Conservation (phyloP, 2,797 vertebrate genomes). For the Myotis findleyi region DNA sequence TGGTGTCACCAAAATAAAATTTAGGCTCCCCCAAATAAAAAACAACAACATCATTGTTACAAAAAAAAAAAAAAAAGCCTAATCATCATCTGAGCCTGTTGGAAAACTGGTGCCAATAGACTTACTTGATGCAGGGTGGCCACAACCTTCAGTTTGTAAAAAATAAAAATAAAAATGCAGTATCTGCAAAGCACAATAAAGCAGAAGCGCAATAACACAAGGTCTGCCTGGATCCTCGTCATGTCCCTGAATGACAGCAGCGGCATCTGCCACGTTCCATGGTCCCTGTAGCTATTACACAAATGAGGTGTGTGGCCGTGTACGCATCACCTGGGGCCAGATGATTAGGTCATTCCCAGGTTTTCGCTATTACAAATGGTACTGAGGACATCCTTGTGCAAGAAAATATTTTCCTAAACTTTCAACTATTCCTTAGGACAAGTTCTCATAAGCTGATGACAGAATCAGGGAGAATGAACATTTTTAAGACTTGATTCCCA, state of each 20-base stretch:
- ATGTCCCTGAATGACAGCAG: neutral
- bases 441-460: constrained; percentile 24
- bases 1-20: neutral
- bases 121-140: neutral
- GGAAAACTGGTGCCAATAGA: neutral
- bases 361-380: neutral
- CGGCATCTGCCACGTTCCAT: fast-evolving
- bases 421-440: neutral
- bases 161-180: neutral
- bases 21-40: neutral
- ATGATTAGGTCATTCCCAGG: neutral
- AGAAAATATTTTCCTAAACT: neutral
- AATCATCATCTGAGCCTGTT: neutral
- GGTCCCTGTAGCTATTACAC: too few species aligned
- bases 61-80: neutral
- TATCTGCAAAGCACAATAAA: neutral
- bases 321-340: fast-evolving
- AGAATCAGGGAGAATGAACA: neutral
- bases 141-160: neutral
- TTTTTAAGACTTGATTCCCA: neutral
- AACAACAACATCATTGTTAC: neutral
- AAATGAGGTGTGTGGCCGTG: too few species aligned
- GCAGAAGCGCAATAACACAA: neutral
- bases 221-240: neutral
- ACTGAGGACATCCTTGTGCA: neutral